Percentiles rank a stretch among this genome's conserved stretches.
These are phyloP conservation scores for Sinocyclocheilus anophthalmus DNA, from an alignment of 2,113 vertebrate genomes.

Conservation along the genomic window DNA sequence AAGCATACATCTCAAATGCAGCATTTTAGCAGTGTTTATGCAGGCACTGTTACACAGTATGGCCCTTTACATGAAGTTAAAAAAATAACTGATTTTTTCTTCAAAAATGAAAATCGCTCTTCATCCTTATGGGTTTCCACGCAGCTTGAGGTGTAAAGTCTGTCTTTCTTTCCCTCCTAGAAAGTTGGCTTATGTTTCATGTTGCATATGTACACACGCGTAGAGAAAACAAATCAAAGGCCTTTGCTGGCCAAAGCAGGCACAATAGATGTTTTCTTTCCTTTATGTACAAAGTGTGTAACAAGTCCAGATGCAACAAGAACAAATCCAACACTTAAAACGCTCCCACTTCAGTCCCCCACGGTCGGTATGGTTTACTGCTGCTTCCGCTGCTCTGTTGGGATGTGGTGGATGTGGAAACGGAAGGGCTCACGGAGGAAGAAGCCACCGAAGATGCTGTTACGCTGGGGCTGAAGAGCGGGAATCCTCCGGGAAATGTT, in stretches of 20 bases:
- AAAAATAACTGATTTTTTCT: slow-evolving; percentile 15
- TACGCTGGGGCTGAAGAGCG: slow-evolving; percentile 77
- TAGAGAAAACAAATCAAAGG: background rate
- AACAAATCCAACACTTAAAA: slow-evolving; percentile 73
- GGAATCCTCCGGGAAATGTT: slow-evolving; percentile 79
- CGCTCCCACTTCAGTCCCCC: slow-evolving; percentile 94
- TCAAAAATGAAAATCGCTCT: slow-evolving; percentile 25
- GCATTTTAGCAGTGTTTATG: slow-evolving; percentile 23
- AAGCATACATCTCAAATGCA: slow-evolving; percentile 24
- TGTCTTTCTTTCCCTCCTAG: slow-evolving; percentile 1
- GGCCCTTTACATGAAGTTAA: background rate
- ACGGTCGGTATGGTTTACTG: slow-evolving; percentile 87
- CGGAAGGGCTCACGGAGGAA: slow-evolving; percentile 77
- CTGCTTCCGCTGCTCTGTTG: slow-evolving; percentile 71
- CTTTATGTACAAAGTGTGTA: slow-evolving; percentile 44
- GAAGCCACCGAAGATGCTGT: slow-evolving; percentile 70
- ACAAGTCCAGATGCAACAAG: slow-evolving; percentile 24
- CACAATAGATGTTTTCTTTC: background rate
- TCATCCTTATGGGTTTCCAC: slow-evolving; percentile 10
- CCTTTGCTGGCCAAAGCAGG: slow-evolving; percentile 14
- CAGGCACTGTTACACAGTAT: slow-evolving; percentile 12
- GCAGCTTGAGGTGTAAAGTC: slow-evolving; percentile 1
- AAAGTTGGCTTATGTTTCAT: slow-evolving; percentile 1
- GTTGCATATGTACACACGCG: slow-evolving; percentile 16
- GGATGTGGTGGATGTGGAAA: slow-evolving; percentile 74